Evolutionary conservation across 2,113 vertebrate genomes (phyloP).

Genomic region (Podocnemis expansa): DNA sequence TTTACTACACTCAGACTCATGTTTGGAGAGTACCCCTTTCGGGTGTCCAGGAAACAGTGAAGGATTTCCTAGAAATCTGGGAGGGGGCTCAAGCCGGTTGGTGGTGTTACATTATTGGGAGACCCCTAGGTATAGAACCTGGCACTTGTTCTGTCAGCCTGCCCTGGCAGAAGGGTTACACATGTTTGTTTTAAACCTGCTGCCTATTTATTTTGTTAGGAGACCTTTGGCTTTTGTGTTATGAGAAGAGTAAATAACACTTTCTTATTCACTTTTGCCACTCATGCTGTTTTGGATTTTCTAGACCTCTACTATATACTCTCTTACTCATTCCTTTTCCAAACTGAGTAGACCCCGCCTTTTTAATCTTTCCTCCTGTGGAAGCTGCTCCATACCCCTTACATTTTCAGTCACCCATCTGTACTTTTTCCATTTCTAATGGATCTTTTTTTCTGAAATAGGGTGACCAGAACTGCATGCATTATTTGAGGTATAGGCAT

Average conservation of each 20-base stretch:
- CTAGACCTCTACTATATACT: not conserved
- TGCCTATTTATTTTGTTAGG: not conserved
- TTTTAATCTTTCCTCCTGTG: not conserved
- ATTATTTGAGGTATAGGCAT: not conserved
- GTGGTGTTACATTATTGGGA: no score
- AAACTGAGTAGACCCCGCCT: not conserved
- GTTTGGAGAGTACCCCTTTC: no score
- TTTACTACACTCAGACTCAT: no score
- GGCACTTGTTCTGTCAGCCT: no score
- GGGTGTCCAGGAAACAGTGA: no score
- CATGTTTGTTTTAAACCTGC: not conserved
- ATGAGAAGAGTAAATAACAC: not conserved
- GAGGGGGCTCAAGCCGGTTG: no score
- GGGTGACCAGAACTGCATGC: not conserved
- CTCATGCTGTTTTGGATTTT: not conserved
- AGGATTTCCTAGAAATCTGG: no score
- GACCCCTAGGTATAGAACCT: no score
- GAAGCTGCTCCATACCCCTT: not conserved
- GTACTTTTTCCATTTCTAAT: not conserved
- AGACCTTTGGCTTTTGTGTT: not conserved
- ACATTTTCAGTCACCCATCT: not conserved
- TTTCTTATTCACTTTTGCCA: not conserved
- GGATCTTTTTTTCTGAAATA: not conserved
- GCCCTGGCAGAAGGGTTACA: no score
- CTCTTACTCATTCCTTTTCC: not conserved